Base-by-base conservation (phyloP, 2,113 vertebrate genomes). In the Lepidothrix coronata region DNA sequence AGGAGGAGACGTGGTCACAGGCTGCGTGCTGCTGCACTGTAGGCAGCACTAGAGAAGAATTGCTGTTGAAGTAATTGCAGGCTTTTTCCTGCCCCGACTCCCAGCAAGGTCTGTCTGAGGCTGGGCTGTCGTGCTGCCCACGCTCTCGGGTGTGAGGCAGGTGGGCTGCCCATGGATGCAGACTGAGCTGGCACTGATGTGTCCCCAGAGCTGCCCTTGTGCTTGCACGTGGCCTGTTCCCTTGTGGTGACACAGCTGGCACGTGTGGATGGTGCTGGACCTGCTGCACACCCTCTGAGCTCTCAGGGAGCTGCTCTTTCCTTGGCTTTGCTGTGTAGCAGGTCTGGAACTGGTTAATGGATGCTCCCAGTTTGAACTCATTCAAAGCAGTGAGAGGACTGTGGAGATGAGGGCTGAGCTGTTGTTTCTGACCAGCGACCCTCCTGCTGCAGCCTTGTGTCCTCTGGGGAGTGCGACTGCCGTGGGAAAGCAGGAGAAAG, bases 61-160 rank as follows among this genome's bases (percentile, higher is more conserved):
- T 96, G 70, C 95, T 93, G 89, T 62, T 86, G 95, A 76, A 87
- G 93, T 93, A 96, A 97, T 94, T 90, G 68, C 78, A 55, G 85
- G n/a, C 20, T 82, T 75, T 91, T 54, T 57, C 72, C 89, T 85
- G 72, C 72, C 75, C 81, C 0, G 0, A 66, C 58, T 77, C 78
- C 68, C 84, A 46, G 72, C 21, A 44, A 88, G 94, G 79, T 96
- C 88, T 8, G 54, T 31, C 63, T 46, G 61, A 63, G 73, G 57
- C 73, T 51, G 86, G 54, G 63, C 75, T 73, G 17, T 19, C 15
- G 3, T 2, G 44, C 88, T 55, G 77, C 81, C 76, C 51, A 8
- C 28, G 4, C 61, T 19, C 31, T 15, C 0, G 4, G 58, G 39
- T 7, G 46, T 2, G 5, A 93, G 91, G 95, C 83, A 16, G 89